Percentiles rank a stretch among this genome's conserved stretches.
These are phyloP conservation scores for Drosophila albomicans DNA, from an alignment of 1,140 invertebrate species.

Conservation along the genomic window DNA sequence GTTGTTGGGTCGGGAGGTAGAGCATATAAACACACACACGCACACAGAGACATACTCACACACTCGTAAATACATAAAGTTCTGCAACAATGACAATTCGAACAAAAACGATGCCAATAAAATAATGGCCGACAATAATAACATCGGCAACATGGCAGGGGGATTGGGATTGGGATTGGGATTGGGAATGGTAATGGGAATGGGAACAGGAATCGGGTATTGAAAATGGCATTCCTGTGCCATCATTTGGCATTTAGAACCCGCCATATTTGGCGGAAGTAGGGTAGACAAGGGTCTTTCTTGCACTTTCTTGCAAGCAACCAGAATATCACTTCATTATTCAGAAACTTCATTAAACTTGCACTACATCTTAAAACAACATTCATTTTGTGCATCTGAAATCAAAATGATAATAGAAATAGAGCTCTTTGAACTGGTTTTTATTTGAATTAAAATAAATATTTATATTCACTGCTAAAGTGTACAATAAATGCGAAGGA, in stretches of 20 bases:
- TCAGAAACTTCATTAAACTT: slow-evolving; percentile 1
- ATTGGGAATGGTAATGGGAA: neutral
- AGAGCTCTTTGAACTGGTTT: neutral
- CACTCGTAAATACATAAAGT: slow-evolving; percentile 31
- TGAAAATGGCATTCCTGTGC: neutral
- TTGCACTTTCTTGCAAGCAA: neutral
- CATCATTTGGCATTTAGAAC: neutral
- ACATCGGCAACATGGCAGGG: neutral
- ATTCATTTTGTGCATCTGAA: neutral
- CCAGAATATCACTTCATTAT: neutral
- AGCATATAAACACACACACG: neutral
- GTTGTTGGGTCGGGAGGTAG: slow-evolving; percentile 38
- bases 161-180: neutral
- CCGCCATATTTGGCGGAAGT: neutral
- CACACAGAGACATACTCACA: too few species aligned
- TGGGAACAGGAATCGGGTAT: neutral
- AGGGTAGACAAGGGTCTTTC: neutral
- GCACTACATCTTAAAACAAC: neutral
- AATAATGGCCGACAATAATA: slow-evolving; percentile 79
- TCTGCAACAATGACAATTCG: slow-evolving; percentile 56
- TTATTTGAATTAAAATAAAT: neutral
- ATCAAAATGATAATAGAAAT: too few species aligned
- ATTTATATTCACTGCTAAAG: neutral
- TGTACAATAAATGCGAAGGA: neutral
- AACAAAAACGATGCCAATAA: slow-evolving; percentile 52